Evolutionary conservation across 2,113 vertebrate genomes (phyloP).

Genomic region (Poeciliopsis retropinna): DNA sequence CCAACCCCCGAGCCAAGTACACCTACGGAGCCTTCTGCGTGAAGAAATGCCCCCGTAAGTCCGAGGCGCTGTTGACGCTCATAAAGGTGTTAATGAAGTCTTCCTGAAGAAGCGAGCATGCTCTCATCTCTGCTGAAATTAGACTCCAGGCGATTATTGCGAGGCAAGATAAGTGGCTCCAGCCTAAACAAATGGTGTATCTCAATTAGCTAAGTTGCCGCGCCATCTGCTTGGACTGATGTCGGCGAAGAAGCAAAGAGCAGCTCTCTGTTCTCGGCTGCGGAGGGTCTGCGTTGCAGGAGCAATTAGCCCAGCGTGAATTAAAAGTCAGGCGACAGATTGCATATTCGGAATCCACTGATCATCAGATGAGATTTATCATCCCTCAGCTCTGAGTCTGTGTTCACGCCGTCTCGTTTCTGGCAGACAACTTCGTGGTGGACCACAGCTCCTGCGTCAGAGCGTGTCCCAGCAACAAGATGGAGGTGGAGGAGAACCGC

Average conservation of each 20-base stretch:
- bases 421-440: constrained; percentile 96
- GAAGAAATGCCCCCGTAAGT: constrained; percentile 95
- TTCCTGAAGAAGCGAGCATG: constrained; percentile 37
- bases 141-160: constrained; percentile 34
- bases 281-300: constrained; percentile 23
- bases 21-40: constrained; percentile 98
- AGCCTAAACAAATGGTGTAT: constrained; percentile 44
- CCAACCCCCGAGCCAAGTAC: constrained; percentile 95
- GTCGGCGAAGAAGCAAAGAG: constrained; percentile 38
- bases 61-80: not conserved
- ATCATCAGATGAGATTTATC: constrained; percentile 50
- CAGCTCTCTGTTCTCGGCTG: constrained; percentile 7
- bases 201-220: constrained; percentile 36
- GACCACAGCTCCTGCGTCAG: constrained; percentile 97
- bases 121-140: constrained; percentile 31
- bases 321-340: constrained; percentile 44
- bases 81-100: constrained; percentile 29
- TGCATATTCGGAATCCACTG: constrained; percentile 46
- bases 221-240: constrained; percentile 58
- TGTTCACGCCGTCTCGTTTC: not conserved
- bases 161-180: constrained; percentile 42
- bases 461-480: constrained; percentile 97
- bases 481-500: constrained; percentile 97
- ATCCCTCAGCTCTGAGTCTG: constrained; percentile 13
- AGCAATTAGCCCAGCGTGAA: constrained; percentile 14